These are phyloP conservation scores for Dioctria linearis DNA, from an alignment of 2,888 invertebrate genomes.

Conservation along the genomic window DNA sequence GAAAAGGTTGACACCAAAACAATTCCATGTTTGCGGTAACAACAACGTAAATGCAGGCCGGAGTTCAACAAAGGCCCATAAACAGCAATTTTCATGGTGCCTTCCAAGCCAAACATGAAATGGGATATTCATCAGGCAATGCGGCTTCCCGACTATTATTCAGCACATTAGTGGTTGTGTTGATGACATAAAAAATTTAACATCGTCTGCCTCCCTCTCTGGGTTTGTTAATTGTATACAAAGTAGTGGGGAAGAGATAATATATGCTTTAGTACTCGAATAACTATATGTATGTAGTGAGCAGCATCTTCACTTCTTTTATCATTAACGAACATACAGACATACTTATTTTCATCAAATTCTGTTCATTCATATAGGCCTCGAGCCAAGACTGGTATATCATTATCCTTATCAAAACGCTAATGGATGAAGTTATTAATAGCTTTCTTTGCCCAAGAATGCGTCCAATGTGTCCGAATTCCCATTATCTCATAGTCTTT, in stretches of 20 bases:
- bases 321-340: constrained; percentile 1
- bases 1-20: constrained; percentile 17
- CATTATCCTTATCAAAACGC: neutral
- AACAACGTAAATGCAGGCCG: constrained; percentile 20
- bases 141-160: constrained; percentile 43
- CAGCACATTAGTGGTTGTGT: constrained; percentile 49
- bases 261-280: too few species aligned
- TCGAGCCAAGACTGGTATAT: too few species aligned
- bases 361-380: too few species aligned
- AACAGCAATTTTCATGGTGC: constrained; percentile 32
- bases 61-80: constrained; percentile 37
- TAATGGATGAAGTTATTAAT: constrained; percentile 50
- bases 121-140: constrained; percentile 37
- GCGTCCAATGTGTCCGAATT: neutral
- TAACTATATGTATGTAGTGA: neutral
- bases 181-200: constrained; percentile 49
- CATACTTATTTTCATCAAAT: neutral
- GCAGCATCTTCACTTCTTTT: neutral
- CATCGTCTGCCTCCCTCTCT: neutral
- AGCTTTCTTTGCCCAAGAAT: constrained; percentile 6
- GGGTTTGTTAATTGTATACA: constrained; percentile 13
- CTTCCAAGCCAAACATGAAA: neutral
- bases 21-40: constrained; percentile 30
- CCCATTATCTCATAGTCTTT: neutral
- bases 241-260: too few species aligned